These are phyloP conservation scores for Phoeniculus purpureus DNA, from an alignment of 2,797 vertebrate genomes.

Conservation along the genomic window DNA sequence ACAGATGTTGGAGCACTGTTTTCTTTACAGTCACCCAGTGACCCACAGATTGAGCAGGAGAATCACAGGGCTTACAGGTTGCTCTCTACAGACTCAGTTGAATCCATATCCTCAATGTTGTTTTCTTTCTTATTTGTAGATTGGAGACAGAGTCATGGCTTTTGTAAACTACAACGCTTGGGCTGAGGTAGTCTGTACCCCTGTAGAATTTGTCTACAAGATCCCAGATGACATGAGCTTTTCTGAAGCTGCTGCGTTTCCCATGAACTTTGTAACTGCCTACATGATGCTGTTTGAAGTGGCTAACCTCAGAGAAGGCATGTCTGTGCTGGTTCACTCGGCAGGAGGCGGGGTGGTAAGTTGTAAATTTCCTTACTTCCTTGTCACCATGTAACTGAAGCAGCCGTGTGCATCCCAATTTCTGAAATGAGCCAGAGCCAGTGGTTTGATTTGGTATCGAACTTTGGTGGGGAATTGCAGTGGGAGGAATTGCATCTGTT, in stretches of 20 bases:
- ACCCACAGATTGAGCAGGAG: not conserved
- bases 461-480: not conserved
- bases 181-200: slow-evolving; percentile 97
- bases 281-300: slow-evolving; percentile 99
- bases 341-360: slow-evolving; percentile 97
- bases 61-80: not conserved
- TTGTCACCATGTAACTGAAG: not conserved
- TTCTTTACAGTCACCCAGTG: not conserved
- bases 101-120: not conserved
- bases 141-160: slow-evolving; percentile 96
- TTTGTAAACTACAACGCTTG: slow-evolving; percentile 97
- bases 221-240: slow-evolving; percentile 97
- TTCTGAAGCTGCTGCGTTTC: slow-evolving; percentile 93
- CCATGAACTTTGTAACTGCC: slow-evolving; percentile 96
- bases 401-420: not conserved
- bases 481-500: not conserved
- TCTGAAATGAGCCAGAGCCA: not conserved
- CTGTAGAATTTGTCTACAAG: slow-evolving; percentile 93
- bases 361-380: not conserved
- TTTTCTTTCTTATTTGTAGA: slow-evolving; percentile 78
- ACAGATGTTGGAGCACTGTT: not conserved
- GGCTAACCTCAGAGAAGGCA: slow-evolving; percentile 93
- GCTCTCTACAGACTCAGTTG: not conserved
- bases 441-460: not conserved
- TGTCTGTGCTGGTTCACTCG: slow-evolving; percentile 97